These are phyloP conservation scores for Potamilus streckersoni DNA, from an alignment of 1,140 invertebrate species.

Conservation along the genomic window DNA sequence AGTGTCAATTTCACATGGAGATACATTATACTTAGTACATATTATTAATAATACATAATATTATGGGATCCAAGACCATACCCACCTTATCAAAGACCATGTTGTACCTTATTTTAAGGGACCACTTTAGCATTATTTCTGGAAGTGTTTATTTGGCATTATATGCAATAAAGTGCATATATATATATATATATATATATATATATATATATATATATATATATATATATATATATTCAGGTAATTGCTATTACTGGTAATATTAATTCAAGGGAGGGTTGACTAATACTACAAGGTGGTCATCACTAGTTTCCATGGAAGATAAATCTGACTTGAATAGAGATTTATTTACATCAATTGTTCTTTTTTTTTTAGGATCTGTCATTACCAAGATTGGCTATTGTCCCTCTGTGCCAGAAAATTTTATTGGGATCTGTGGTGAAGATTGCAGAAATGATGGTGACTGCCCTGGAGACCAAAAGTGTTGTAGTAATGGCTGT, in stretches of 20 bases:
- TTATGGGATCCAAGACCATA: no score
- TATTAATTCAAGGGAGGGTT: not conserved
- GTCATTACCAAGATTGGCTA: constrained; percentile 8
- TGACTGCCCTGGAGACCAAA: constrained; percentile 17
- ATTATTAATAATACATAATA: no score
- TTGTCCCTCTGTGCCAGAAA: constrained; percentile 21
- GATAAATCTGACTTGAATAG: not conserved
- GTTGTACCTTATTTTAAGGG: no score
- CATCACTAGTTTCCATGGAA: not conserved
- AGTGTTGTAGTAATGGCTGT: constrained; percentile 30
- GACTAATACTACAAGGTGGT: not conserved
- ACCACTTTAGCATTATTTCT: no score
- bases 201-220: no score
- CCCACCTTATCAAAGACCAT: no score
- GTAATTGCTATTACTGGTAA: not conserved
- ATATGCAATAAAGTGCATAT: no score
- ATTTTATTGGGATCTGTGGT: constrained; percentile 23
- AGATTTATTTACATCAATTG: not conserved
- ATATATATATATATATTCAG: no score
- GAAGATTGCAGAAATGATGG: constrained; percentile 13
- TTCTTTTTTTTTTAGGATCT: constrained; percentile 6
- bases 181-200: no score
- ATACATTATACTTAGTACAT: no score
- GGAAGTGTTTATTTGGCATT: no score
- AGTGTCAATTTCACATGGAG: no score